Conservation (phyloP, 2,888 invertebrate species). For the Drosophila monieri region DNA sequence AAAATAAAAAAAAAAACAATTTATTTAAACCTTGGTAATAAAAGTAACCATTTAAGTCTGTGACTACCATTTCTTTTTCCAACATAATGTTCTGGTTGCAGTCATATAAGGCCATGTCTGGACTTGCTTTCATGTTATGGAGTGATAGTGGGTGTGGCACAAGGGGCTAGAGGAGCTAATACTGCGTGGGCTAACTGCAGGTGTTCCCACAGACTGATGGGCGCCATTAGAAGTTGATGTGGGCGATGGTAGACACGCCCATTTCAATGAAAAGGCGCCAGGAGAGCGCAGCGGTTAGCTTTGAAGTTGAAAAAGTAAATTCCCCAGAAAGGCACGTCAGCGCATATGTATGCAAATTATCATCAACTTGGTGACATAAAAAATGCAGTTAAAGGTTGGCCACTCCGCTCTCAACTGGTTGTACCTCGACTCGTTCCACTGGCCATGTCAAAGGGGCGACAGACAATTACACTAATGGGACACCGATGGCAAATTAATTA, state of each 20-base stretch:
- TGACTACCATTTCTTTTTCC: slow-evolving; percentile 5
- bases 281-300: slow-evolving; percentile 51
- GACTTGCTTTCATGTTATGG: slow-evolving; percentile 22
- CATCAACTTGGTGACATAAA: slow-evolving; percentile 66
- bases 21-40: not conserved
- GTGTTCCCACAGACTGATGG: slow-evolving; percentile 73
- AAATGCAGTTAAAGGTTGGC: slow-evolving; percentile 72
- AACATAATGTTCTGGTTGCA: slow-evolving; percentile 42
- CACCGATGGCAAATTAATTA: slow-evolving; percentile 80
- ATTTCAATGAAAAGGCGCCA: slow-evolving; percentile 43
- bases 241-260: slow-evolving; percentile 41
- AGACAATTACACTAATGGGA: slow-evolving; percentile 79
- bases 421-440: slow-evolving; percentile 11
- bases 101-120: slow-evolving; percentile 47
- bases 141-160: slow-evolving; percentile 27
- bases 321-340: slow-evolving; percentile 53
- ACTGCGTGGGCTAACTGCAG: slow-evolving; percentile 66
- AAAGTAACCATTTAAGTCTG: slow-evolving; percentile 1
- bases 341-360: slow-evolving; percentile 69
- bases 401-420: slow-evolving; percentile 17
- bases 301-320: slow-evolving; percentile 46
- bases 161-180: slow-evolving; percentile 1
- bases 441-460: slow-evolving; percentile 76
- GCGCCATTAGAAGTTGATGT: slow-evolving; percentile 61
- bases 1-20: too few species aligned